phyloP scores from a whole-genome alignment of 2,113 vertebrate genomes.

The Phyllostomus hastatus region DNA sequence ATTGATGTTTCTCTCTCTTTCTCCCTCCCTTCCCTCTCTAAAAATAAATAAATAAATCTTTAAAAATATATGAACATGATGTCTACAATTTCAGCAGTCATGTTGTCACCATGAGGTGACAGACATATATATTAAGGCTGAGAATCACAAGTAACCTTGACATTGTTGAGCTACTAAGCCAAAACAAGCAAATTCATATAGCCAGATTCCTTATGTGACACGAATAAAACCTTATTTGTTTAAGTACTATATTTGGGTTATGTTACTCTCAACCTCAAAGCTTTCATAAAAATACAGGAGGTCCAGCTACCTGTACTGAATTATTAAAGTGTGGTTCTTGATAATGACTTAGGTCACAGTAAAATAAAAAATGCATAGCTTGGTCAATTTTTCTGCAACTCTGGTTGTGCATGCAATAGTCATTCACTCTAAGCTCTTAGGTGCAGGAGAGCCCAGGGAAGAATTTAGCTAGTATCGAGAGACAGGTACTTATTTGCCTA shows the following conservation, averaged over 20 bases:
- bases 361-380: not conserved
- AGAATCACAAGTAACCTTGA: not conserved
- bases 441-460: not conserved
- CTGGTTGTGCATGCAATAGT: not conserved
- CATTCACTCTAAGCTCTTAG: not conserved
- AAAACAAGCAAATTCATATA: not conserved
- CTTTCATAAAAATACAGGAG: not conserved
- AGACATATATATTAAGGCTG: not conserved
- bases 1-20: too few relatives aligned
- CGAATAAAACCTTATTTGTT: not conserved
- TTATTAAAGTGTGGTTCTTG: not conserved
- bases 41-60: too few relatives aligned
- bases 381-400: not conserved
- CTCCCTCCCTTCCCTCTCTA: too few relatives aligned
- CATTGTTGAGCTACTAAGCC: not conserved
- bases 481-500: not conserved
- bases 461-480: not conserved
- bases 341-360: not conserved
- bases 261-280: not conserved
- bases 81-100: not conserved
- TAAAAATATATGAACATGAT: too few relatives aligned
- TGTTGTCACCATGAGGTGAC: not conserved
- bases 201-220: not conserved
- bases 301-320: not conserved
- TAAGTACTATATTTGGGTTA: not conserved